Percentiles rank a stretch among this genome's conserved stretches.
Evolutionary conservation across 2,888 invertebrate genomes (phyloP).

Genomic region (Trichacis sp.): DNA sequence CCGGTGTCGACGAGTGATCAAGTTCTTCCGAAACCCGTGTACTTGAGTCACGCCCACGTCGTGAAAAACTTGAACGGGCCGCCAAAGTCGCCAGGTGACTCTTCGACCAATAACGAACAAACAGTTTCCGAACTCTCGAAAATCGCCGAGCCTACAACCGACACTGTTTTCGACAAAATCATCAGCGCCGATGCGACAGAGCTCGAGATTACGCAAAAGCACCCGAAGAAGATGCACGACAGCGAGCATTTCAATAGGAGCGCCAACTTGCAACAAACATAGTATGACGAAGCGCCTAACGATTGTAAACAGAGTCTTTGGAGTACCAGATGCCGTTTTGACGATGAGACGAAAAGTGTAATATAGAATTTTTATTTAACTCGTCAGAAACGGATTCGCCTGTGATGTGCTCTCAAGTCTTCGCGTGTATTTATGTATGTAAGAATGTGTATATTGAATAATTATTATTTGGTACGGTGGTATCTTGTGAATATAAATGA

Average conservation of each 20-base stretch:
- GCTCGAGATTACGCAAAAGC: slow-evolving; percentile 56
- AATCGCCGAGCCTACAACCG: slow-evolving; percentile 45
- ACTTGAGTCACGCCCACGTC: slow-evolving; percentile 55
- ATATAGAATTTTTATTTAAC: too few species aligned
- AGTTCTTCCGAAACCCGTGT: slow-evolving; percentile 55
- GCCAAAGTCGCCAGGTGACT: slow-evolving; percentile 44
- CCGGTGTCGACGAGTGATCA: slow-evolving; percentile 49
- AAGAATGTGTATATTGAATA: slow-evolving; percentile 47
- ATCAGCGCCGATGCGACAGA: slow-evolving; percentile 56
- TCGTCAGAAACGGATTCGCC: not conserved
- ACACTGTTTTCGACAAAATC: slow-evolving; percentile 53
- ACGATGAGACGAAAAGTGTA: not conserved
- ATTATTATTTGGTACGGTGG: slow-evolving; percentile 60
- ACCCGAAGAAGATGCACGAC: slow-evolving; percentile 46
- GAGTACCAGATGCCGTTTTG: slow-evolving; percentile 10
- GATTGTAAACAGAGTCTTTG: slow-evolving; percentile 29
- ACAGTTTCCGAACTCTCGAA: slow-evolving; percentile 36
- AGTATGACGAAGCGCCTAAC: too few species aligned
- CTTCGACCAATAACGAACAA: slow-evolving; percentile 16
- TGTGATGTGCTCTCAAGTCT: slow-evolving; percentile 25
- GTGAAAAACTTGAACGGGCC: slow-evolving; percentile 55
- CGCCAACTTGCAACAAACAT: slow-evolving; percentile 44
- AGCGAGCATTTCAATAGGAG: slow-evolving; percentile 54
- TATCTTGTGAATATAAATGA: slow-evolving; percentile 68
- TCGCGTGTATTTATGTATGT: slow-evolving; percentile 45